A percentile compares a stretch with the other conserved stretches of the same genome.
phyloP scores from a whole-genome alignment of 2,797 vertebrate species.

The Gymnothorax javanicus region DNA sequence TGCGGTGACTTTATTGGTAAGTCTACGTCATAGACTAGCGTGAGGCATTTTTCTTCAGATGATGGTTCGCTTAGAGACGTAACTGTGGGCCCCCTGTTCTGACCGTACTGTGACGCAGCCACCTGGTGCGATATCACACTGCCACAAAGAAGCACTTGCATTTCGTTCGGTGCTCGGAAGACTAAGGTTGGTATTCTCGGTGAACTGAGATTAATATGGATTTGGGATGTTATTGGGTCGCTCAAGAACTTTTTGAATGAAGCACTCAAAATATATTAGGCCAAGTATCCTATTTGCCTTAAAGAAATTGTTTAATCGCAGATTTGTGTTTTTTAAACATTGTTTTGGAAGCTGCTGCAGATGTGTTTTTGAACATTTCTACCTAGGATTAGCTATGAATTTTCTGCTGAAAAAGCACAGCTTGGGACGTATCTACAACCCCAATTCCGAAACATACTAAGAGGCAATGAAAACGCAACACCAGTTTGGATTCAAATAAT shows the following conservation, averaged over 20 bases:
- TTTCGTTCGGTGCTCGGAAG: background rate
- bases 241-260: background rate
- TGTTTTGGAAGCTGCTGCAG: background rate
- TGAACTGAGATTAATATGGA: background rate
- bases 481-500: too few species aligned
- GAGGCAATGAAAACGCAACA: too few species aligned
- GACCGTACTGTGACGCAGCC: too few species aligned
- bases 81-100: too few species aligned
- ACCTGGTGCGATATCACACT: too few species aligned
- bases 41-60: too few species aligned
- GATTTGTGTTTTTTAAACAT: background rate
- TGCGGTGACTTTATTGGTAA: too few species aligned
- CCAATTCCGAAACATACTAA: too few species aligned
- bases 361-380: too few species aligned
- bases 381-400: background rate
- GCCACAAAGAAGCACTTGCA: too few species aligned
- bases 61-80: too few species aligned
- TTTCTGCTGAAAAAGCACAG: background rate
- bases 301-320: background rate
- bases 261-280: background rate
- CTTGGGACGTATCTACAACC: background rate
- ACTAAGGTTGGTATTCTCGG: background rate
- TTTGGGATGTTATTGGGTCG: background rate
- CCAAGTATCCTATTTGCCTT: background rate
- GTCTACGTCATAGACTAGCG: too few species aligned